These are phyloP conservation scores for Litoditis marina DNA, from an alignment of 2,888 invertebrate species.

Conservation along the genomic window DNA sequence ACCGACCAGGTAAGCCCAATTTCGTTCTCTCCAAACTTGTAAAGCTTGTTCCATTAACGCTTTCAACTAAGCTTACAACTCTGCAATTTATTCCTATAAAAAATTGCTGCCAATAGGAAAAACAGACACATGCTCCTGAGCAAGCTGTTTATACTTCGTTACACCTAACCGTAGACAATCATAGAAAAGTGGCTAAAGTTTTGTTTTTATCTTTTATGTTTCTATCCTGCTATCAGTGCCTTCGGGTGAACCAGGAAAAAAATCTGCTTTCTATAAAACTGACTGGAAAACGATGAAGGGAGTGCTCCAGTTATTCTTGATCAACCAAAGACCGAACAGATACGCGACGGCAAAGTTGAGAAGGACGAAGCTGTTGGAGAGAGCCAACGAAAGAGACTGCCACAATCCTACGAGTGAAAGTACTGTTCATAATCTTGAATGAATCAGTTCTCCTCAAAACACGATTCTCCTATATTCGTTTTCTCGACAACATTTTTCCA, in stretches of 20 bases:
- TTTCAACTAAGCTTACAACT: no score
- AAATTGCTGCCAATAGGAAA: no score
- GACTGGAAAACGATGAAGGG: slow-evolving; percentile 56
- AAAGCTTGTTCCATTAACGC: no score
- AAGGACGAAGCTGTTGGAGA: slow-evolving; percentile 42
- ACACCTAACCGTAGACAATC: no score
- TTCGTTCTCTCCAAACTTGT: no score
- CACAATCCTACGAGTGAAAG: slow-evolving; percentile 29
- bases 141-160: no score
- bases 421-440: background rate
- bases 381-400: slow-evolving; percentile 42
- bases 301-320: slow-evolving; percentile 35
- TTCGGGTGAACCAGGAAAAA: background rate
- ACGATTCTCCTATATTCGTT: background rate
- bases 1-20: no score
- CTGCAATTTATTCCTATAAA: no score
- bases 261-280: slow-evolving; percentile 3
- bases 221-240: background rate
- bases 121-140: no score
- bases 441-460: background rate
- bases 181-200: no score
- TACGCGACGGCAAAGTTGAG: slow-evolving; percentile 55
- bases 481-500: background rate
- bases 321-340: slow-evolving; percentile 47
- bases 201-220: background rate